phyloP scores from a whole-genome alignment of 1,140 invertebrate species.

The Papilio aristodemus region DNA sequence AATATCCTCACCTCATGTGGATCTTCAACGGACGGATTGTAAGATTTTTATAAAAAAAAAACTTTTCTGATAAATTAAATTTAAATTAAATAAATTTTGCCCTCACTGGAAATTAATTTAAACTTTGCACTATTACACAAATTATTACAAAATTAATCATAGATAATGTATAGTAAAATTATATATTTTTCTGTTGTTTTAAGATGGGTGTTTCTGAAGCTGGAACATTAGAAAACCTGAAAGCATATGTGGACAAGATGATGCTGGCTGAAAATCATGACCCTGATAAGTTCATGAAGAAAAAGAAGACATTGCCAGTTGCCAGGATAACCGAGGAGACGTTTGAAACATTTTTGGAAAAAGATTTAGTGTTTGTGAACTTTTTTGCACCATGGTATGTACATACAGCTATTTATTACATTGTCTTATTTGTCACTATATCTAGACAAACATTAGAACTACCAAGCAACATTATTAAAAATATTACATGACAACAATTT shows the following conservation, averaged over 20 bases:
- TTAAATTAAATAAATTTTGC: no score
- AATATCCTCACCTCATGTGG: conserved; percentile 69
- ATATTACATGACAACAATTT: no score
- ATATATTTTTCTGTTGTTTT: conserved; percentile 22
- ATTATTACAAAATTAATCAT: background rate
- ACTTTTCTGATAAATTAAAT: no score
- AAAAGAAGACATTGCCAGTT: conserved; percentile 68
- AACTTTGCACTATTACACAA: background rate
- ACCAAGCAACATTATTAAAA: no score
- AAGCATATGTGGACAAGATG: conserved; percentile 68
- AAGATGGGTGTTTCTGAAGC: conserved; percentile 64
- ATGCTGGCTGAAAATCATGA: conserved; percentile 70
- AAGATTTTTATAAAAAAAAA: no score
- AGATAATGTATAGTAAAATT: no score
- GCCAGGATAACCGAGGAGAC: conserved; percentile 74
- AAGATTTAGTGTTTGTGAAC: conserved; percentile 72
- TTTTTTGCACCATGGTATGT: conserved; percentile 73
- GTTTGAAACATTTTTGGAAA: conserved; percentile 71
- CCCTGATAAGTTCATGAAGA: conserved; percentile 72
- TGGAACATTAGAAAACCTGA: conserved; percentile 54
- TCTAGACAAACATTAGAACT: no score
- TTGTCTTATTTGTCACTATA: no score
- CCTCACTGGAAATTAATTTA: no score
- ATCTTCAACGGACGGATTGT: conserved; percentile 72
- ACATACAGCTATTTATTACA: background rate